A percentile compares a stretch with the other conserved stretches of the same genome.
Conservation (phyloP, 2,113 vertebrate species). For the Mungos mungo region DNA sequence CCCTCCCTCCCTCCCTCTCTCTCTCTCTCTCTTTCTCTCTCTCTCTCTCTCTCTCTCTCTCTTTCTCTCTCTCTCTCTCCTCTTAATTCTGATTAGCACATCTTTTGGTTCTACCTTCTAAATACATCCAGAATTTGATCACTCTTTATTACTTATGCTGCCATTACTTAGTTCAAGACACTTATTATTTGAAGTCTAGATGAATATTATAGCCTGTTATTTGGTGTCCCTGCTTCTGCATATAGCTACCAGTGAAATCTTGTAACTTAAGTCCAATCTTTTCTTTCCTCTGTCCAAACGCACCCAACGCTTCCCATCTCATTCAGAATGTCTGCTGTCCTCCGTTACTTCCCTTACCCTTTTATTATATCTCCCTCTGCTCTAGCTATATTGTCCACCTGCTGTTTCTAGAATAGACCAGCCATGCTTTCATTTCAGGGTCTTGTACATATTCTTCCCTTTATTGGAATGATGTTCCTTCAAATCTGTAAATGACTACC, state of each 20-base stretch:
- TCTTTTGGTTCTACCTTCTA: background rate
- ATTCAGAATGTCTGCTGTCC: too few species aligned
- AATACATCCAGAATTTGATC: background rate
- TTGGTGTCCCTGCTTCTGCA: background rate
- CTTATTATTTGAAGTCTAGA: background rate
- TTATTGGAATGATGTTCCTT: background rate
- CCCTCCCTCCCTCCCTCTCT: too few species aligned
- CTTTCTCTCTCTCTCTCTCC: too few species aligned
- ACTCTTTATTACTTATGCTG: background rate
- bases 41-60: too few species aligned
- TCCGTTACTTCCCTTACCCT: background rate
- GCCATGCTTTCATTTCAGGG: background rate
- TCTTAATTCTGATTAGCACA: background rate
- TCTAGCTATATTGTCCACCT: accelerated
- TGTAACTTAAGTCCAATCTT: background rate
- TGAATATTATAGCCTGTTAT: background rate
- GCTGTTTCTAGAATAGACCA: background rate
- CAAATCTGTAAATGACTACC: background rate
- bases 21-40: background rate
- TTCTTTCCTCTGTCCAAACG: background rate
- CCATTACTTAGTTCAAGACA: background rate
- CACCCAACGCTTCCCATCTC: background rate
- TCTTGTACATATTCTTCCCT: background rate
- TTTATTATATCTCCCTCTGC: background rate
- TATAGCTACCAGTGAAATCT: background rate